A percentile compares a stretch with the other conserved stretches of the same genome.
Conservation (phyloP, 2,113 vertebrate species). For the Helogale parvula region DNA sequence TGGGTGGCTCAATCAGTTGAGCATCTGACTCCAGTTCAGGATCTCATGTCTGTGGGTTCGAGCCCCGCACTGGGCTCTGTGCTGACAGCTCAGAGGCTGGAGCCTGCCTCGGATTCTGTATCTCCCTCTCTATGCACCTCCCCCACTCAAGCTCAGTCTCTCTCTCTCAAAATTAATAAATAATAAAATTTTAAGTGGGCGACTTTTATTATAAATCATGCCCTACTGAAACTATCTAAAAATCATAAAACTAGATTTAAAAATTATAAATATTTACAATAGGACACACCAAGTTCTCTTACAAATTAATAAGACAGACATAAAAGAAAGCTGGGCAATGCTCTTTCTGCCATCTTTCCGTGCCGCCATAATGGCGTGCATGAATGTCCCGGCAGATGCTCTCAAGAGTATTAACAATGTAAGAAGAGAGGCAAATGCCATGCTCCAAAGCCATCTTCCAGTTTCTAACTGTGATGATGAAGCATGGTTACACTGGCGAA, state of each 20-base stretch:
- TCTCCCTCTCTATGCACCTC: too few species aligned
- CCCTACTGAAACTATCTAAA: neutral
- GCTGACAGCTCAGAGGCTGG: too few species aligned
- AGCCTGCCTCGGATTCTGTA: too few species aligned
- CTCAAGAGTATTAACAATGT: neutral
- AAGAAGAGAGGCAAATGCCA: neutral
- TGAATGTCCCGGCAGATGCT: neutral
- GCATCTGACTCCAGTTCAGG: too few species aligned
- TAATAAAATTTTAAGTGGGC: neutral
- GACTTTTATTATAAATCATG: neutral
- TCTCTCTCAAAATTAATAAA: too few species aligned
- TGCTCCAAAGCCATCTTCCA: neutral
- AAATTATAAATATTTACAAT: neutral
- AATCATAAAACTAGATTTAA: neutral
- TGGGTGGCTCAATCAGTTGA: too few species aligned
- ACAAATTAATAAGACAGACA: neutral
- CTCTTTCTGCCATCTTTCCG: neutral
- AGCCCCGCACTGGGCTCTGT: too few species aligned
- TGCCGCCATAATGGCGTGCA: neutral
- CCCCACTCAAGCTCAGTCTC: too few species aligned
- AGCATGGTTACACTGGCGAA: neutral
- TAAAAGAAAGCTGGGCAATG: neutral
- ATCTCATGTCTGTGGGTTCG: too few species aligned
- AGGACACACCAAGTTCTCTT: neutral
- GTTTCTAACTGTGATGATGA: neutral